Percentiles rank a stretch among this genome's conserved stretches.
These are phyloP conservation scores for Stegostoma tigrinum DNA, from an alignment of 2,113 vertebrate species.

Conservation along the genomic window DNA sequence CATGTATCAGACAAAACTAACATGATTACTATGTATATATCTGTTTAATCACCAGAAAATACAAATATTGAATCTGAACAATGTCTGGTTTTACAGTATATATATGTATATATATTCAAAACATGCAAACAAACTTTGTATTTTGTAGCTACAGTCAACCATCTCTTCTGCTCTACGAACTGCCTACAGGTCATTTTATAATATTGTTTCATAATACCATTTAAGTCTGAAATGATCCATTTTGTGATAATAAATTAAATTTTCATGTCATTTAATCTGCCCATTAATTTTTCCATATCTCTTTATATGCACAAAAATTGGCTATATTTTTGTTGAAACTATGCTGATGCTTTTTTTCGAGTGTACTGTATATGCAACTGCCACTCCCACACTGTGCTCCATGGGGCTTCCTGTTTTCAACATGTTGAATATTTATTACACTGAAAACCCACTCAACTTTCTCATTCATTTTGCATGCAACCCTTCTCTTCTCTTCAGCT, in stretches of 20 bases:
- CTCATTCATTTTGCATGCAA: constrained; percentile 31
- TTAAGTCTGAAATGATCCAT: background rate
- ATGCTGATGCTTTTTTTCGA: constrained; percentile 11
- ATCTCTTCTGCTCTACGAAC: background rate
- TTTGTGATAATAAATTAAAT: constrained; percentile 11
- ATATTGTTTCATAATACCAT: constrained; percentile 6
- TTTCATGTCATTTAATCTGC: constrained; percentile 2
- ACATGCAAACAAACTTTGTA: constrained; percentile 19
- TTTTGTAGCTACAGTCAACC: background rate
- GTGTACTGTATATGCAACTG: background rate
- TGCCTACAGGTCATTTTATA: constrained; percentile 23
- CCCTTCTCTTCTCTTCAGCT: constrained; percentile 55
- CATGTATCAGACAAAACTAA: background rate
- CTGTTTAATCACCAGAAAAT: background rate
- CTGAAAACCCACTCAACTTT: constrained; percentile 32
- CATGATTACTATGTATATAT: background rate
- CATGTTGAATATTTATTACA: constrained; percentile 26
- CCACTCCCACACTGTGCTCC: background rate
- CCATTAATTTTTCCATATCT: background rate
- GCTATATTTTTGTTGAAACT: constrained; percentile 25
- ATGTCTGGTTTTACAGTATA: constrained; percentile 28
- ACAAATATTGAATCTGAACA: background rate
- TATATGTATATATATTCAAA: constrained; percentile 14
- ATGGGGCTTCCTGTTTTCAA: constrained; percentile 14
- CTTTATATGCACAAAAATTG: constrained; percentile 7